Evolutionary conservation across 2,888 invertebrate genomes (phyloP), one percentile per base, ranked within the genome.

Genomic region (Philopedon plagiatum): DNA sequence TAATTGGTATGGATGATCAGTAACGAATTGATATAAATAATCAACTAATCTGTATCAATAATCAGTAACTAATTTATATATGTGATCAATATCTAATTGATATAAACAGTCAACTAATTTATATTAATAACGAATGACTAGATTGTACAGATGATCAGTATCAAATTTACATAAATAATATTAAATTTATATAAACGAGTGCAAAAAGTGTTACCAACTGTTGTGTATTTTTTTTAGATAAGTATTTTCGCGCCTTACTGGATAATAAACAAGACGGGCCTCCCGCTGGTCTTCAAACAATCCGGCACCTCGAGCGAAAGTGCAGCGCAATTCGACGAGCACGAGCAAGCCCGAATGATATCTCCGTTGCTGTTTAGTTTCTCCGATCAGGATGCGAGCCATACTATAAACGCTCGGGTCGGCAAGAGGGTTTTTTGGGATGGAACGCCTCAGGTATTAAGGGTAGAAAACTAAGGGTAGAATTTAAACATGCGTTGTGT

Each of bases 221-320:
- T 61, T 49, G 11, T 44, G 9, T 13, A 21, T 19, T 19, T 23
- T 54, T 71, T 76, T 26, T 82, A 92, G 90, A 88, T 96, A 78
- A 91, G 90, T 18, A 88, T 98, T 23, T 93, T 92, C 57, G 94
- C 95, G 1, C 94, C 95, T 1, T 97, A 93, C 87, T 99, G 98
- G 98, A 90, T 99, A 77, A 92, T 99, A 71, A 99, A 99, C 87
- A 94, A 95, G 85, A 94, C 97, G 5, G 98, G 98, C 0, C 87
- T 99, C 73, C 98, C 99, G n/a, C 87, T 99, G 73, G 93, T 99
- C 64, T 97, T 98, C 66, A 91, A 93, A 78, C 98, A 98, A 86
- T 97, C 96, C 84, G 94, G 95, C 0, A 91, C 91, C 11, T 89
- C 90, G 9, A 83, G 87, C 23, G 93, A 92, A 80, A 92, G 94